Base-by-base conservation (phyloP, 2,797 vertebrate genomes). In the Neopelma chrysocephalum region DNA sequence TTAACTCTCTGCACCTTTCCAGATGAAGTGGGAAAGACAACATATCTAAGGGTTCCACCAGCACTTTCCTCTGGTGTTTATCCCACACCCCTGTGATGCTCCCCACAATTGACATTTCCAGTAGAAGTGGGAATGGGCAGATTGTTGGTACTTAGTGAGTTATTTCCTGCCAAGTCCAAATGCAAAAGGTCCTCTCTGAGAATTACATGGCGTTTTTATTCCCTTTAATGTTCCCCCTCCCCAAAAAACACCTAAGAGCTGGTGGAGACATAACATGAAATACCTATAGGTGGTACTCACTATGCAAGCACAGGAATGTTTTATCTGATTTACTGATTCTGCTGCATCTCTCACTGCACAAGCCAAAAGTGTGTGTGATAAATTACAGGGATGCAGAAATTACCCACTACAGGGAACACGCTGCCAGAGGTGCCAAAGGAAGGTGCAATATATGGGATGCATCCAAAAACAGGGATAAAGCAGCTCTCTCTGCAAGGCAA, bases 11-110 rank as follows among this genome's bases (percentile, higher is more conserved):
- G 29, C 66, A 77, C 42, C 53, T 58, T 64, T 51, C 45, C 8
- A 61, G 45, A 32, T 60, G 13, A 79, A 53, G 26, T 2, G 3
- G 32, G 21, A 34, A n/a, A 45, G 21, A 60, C 38, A 91, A 47
- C 3, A 66, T 10, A 60, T 31, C 11, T 2, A 8, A 9, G 27
- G 73, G 22, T 43, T 32, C 13, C 38, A 53, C 5, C 13, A 23
- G 4, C 10, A n/a, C 32, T 27, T 48, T 11, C 4, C 32, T 54
- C 57, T 38, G 3, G 3, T 18, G 20, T 53, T 78, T 31, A 18
- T 58, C 14, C 21, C 34, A 4, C 0, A 0, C 10, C 54, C 13
- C 60, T 45, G 11, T 27, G 42, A 42, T 16, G 8, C 3, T 16
- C 4, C 50, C 40, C 38, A 25, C n/a, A 32, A 1, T 2, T 11